Percentiles rank a stretch among this genome's conserved stretches.
These are phyloP conservation scores for Argynnis bischoffii DNA, from an alignment of 2,888 invertebrate genomes.

Conservation along the genomic window DNA sequence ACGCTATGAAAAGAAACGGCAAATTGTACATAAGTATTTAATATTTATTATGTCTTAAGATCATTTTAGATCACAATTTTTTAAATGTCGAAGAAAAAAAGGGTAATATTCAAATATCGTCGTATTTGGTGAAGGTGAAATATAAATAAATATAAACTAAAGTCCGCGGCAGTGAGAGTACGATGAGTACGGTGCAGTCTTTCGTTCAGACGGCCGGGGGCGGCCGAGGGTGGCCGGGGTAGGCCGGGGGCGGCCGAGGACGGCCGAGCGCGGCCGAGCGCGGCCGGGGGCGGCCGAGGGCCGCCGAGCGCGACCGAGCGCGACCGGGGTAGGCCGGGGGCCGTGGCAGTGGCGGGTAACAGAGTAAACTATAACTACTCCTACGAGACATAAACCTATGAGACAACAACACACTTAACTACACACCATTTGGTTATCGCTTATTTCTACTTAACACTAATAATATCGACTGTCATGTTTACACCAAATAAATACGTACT, in stretches of 20 bases:
- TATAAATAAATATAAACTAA: background rate
- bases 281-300: too few relatives aligned
- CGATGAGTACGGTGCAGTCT: background rate
- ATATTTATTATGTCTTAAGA: too few relatives aligned
- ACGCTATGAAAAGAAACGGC: too few relatives aligned
- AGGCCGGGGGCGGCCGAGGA: background rate
- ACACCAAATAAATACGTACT: background rate
- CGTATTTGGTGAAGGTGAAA: too few relatives aligned
- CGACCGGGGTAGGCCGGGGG: too few relatives aligned
- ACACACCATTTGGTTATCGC: constrained; percentile 1
- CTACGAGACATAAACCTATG: background rate
- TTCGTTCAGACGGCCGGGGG: background rate
- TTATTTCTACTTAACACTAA: constrained; percentile 1
- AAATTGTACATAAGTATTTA: too few relatives aligned
- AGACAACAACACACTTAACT: constrained; percentile 2
- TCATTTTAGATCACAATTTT: too few relatives aligned
- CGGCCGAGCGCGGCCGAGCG: too few relatives aligned
- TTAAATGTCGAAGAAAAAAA: too few relatives aligned
- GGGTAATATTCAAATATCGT: too few relatives aligned
- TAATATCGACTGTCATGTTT: background rate
- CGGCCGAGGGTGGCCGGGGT: background rate
- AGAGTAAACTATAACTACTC: background rate
- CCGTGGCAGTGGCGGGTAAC: background rate
- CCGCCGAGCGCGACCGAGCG: too few relatives aligned
- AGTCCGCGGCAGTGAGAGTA: background rate